phyloP scores from a whole-genome alignment of 2,113 vertebrate species.

The Garra rufa region DNA sequence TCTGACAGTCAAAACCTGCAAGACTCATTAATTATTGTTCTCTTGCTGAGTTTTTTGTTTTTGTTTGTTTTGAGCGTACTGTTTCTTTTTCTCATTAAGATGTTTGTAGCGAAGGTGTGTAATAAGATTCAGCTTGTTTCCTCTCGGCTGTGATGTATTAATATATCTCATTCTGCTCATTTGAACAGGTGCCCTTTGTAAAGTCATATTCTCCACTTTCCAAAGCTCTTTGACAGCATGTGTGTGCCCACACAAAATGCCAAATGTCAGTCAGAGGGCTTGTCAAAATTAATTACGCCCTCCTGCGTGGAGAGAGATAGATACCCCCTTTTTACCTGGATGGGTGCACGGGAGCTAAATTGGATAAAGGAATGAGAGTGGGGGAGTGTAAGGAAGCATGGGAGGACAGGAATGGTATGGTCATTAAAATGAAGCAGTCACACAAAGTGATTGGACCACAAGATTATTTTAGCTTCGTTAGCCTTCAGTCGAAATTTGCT shows the following conservation, averaged over 20 bases:
- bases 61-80: background rate
- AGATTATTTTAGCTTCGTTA: conserved; percentile 21
- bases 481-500: background rate
- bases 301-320: conserved; percentile 14
- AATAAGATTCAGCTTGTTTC: conserved; percentile 9
- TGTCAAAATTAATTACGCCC: conserved; percentile 65
- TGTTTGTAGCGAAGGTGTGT: conserved; percentile 19
- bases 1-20: conserved; percentile 3
- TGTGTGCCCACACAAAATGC: conserved; percentile 58
- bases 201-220: conserved; percentile 28
- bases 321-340: conserved; percentile 10
- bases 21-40: background rate
- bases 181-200: conserved; percentile 53
- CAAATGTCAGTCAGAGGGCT: conserved; percentile 59
- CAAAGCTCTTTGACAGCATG: conserved; percentile 17
- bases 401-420: conserved; percentile 1
- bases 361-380: background rate
- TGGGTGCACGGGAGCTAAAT: conserved; percentile 4
- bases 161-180: conserved; percentile 35
- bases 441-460: background rate
- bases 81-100: conserved; percentile 26
- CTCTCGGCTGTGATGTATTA: conserved; percentile 23
- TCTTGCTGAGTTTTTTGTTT: background rate
- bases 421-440: conserved; percentile 14
- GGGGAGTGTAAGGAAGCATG: background rate